phyloP scores from a whole-genome alignment of 2,113 vertebrate species.

The Connochaetes taurinus region DNA sequence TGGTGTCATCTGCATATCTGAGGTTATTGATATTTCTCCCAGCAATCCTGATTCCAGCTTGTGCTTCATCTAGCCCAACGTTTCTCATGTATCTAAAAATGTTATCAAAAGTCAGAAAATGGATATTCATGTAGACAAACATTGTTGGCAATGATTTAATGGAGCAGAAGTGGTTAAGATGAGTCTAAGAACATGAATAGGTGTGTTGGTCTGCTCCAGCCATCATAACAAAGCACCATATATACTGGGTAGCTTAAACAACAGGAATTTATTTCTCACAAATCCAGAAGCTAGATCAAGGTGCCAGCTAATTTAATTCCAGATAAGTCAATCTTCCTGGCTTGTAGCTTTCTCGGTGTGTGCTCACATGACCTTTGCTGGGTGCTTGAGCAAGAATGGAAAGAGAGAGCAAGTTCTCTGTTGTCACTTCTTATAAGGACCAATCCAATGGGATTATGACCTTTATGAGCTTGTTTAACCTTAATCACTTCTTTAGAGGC shows the following conservation, averaged over 20 bases:
- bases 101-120: neutral
- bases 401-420: neutral
- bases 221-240: neutral
- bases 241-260: neutral
- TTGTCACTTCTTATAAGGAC: neutral
- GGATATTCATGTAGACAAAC: neutral
- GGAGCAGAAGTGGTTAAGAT: neutral
- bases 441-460: neutral
- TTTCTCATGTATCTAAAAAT: neutral
- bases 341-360: neutral
- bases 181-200: neutral
- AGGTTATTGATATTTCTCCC: neutral
- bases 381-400: neutral
- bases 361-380: neutral
- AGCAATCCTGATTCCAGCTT: neutral
- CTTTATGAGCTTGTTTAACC: neutral
- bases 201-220: neutral
- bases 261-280: neutral
- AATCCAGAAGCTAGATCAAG: neutral
- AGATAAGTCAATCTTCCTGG: neutral
- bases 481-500: neutral
- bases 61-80: neutral
- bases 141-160: neutral
- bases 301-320: neutral
- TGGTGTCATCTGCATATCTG: neutral